A percentile compares a stretch with the other conserved stretches of the same genome.
These are phyloP conservation scores for Boloria selene DNA, from an alignment of 2,888 invertebrate genomes.

Conservation along the genomic window DNA sequence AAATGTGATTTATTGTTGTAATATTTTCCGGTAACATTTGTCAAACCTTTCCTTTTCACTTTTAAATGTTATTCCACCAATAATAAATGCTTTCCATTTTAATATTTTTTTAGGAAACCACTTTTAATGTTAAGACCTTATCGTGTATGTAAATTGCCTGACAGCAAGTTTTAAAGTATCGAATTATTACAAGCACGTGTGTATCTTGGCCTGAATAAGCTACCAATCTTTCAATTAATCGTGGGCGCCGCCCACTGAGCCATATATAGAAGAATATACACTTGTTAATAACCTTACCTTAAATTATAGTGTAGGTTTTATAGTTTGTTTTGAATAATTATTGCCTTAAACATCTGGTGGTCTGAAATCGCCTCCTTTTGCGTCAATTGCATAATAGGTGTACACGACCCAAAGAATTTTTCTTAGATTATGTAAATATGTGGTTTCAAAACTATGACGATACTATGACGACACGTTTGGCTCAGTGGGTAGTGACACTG, in stretches of 20 bases:
- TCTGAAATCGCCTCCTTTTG: neutral
- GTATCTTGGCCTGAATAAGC: conserved; percentile 1
- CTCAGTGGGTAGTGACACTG: no score
- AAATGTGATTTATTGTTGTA: no score
- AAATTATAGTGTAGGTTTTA: conserved; percentile 1
- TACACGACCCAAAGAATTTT: no score
- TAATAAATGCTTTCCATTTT: no score
- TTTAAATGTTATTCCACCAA: no score
- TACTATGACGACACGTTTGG: no score
- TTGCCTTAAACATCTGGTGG: neutral
- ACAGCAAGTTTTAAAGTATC: neutral
- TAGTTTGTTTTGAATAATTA: conserved; percentile 1
- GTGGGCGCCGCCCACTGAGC: conserved; percentile 45
- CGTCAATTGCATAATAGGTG: neutral
- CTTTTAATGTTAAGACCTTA: no score
- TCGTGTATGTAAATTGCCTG: neutral
- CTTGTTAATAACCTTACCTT: conserved; percentile 12
- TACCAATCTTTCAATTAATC: conserved; percentile 17
- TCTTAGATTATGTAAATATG: no score
- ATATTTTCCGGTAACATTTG: no score
- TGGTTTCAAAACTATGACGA: no score
- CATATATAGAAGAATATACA: conserved; percentile 32
- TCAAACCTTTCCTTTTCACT: no score
- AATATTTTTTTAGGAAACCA: no score
- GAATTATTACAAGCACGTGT: neutral